Conservation (phyloP, 2,888 invertebrate genomes). For the Himalopsyche anomala region DNA sequence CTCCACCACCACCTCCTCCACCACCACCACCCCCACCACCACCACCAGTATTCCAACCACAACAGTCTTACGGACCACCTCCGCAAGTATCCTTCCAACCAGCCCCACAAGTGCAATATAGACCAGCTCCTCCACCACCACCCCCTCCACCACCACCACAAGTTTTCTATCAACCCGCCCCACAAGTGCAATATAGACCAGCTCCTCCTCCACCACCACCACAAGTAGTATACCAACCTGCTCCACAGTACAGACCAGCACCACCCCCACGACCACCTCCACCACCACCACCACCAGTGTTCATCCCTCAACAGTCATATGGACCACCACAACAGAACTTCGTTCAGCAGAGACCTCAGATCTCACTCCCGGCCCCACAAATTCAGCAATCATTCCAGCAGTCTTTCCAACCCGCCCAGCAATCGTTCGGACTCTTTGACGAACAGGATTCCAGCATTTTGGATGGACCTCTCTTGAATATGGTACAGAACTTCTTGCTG, state of each 20-base stretch:
- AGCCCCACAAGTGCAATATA: background rate
- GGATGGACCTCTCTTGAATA: conserved; percentile 18
- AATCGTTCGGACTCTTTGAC: conserved; percentile 7
- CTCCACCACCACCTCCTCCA: background rate
- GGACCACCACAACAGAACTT: no score
- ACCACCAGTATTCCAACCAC: background rate
- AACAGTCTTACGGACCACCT: background rate
- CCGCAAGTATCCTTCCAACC: conserved; percentile 22
- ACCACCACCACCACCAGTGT: background rate
- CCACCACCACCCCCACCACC: conserved; percentile 9
- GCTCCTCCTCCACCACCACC: background rate
- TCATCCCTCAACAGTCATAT: background rate
- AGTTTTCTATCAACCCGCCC: background rate
- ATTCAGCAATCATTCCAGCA: background rate
- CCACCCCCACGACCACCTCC: background rate
- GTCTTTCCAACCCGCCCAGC: conserved; percentile 3
- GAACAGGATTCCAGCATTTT: background rate
- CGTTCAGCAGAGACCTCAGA: background rate
- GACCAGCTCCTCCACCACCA: background rate
- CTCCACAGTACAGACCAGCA: background rate
- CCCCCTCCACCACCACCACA: background rate
- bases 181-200: background rate
- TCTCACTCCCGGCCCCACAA: conserved; percentile 6
- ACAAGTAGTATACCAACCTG: conserved; percentile 1
- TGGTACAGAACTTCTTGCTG: conserved; percentile 11